These are phyloP conservation scores for Cololabis saira DNA, from an alignment of 2,113 vertebrate species.

Conservation along the genomic window DNA sequence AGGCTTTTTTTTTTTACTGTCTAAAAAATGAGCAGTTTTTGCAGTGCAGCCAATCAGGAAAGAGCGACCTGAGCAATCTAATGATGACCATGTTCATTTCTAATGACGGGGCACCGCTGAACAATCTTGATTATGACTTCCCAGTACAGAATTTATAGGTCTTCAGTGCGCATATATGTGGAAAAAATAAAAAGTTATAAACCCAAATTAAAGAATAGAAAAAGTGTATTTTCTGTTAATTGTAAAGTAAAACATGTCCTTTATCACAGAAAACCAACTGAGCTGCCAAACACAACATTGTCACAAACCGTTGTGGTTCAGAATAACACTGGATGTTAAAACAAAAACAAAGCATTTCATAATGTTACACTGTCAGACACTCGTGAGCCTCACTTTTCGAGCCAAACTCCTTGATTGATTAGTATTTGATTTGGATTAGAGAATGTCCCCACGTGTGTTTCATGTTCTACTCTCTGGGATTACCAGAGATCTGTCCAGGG, in stretches of 20 bases:
- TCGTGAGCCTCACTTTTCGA: slow-evolving; percentile 1
- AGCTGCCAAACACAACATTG: slow-evolving; percentile 52
- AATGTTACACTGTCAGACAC: no score
- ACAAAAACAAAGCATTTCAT: background rate
- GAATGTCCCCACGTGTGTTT: slow-evolving; percentile 57
- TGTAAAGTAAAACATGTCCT: slow-evolving; percentile 27
- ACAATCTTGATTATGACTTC: slow-evolving; percentile 45
- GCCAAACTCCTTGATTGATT: slow-evolving; percentile 31
- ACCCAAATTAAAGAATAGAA: slow-evolving; percentile 41
- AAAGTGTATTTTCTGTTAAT: slow-evolving; percentile 35
- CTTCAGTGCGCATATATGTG: slow-evolving; percentile 56
- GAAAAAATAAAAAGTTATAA: slow-evolving; percentile 35
- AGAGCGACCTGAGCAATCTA: slow-evolving; percentile 52
- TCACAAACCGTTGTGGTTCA: slow-evolving; percentile 29
- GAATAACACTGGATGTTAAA: slow-evolving; percentile 26
- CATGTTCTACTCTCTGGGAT: slow-evolving; percentile 31
- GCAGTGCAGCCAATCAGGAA: slow-evolving; percentile 55
- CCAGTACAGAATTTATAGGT: slow-evolving; percentile 1
- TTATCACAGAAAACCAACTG: slow-evolving; percentile 30
- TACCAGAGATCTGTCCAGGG: slow-evolving; percentile 19
- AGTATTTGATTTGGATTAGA: slow-evolving; percentile 38
- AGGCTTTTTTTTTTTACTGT: no score
- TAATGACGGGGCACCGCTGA: slow-evolving; percentile 42
- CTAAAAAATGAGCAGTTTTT: no score
- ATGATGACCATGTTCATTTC: slow-evolving; percentile 63